Percentiles rank a stretch among this genome's conserved stretches.
These are phyloP conservation scores for Oxystoma pomonae DNA, from an alignment of 2,888 invertebrate species.

Conservation along the genomic window DNA sequence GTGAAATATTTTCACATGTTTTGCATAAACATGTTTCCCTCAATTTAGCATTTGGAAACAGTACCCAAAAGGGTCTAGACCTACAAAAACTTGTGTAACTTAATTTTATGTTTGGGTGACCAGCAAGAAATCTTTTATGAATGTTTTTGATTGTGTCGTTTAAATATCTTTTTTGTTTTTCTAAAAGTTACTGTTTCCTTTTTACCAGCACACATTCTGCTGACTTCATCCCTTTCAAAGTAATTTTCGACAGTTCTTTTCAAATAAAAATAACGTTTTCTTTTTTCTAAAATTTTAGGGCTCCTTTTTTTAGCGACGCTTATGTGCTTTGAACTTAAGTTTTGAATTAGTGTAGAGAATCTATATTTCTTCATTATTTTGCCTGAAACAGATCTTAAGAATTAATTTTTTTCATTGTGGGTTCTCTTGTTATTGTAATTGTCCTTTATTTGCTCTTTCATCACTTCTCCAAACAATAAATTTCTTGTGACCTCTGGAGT, in stretches of 20 bases:
- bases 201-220: conserved; percentile 11
- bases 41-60: conserved; percentile 5
- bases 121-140: conserved; percentile 1
- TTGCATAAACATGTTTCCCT: conserved; percentile 12
- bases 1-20: conserved; percentile 5
- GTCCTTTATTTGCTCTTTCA: conserved; percentile 6
- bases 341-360: neutral
- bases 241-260: conserved; percentile 7
- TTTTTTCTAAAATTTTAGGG: neutral
- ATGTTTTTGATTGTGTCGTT: conserved; percentile 6
- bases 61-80: conserved; percentile 15
- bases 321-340: neutral
- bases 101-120: conserved; percentile 10
- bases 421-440: conserved; percentile 9
- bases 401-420: conserved; percentile 5
- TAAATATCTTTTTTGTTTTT: conserved; percentile 4
- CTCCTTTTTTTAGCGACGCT: neutral
- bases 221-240: conserved; percentile 8
- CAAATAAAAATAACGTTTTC: neutral
- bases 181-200: conserved; percentile 5
- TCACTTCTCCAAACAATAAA: conserved; percentile 6
- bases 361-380: conserved; percentile 10
- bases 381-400: conserved; percentile 2
- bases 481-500: conserved; percentile 13
- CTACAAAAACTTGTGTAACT: conserved; percentile 9